Base-by-base conservation (phyloP, 2,797 vertebrate genomes). In the Acrocephalus scirpaceus region DNA sequence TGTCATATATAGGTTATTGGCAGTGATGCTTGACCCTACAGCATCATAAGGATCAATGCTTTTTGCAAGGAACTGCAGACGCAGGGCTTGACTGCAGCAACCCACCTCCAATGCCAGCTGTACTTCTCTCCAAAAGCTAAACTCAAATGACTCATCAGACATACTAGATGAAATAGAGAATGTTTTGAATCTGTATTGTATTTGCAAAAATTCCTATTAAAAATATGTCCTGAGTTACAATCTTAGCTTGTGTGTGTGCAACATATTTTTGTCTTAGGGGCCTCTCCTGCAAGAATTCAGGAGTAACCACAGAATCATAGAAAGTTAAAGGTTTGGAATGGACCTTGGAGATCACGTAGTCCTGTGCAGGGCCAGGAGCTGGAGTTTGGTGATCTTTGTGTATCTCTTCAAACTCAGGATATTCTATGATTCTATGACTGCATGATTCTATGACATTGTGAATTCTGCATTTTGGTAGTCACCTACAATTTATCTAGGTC, bases 71-170 rank as follows among this genome's bases (percentile, higher is more conserved):
- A 81, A 16, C 13, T 30, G 34, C 40, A 76, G 80, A 34, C 56
- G 48, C 44, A 30, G n/a, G 62, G 45, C 25, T 83, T 80, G 32
- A 74, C n/a, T 77, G 42, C 29, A 86, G 48, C 67, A 86, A 27
- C 36, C 5, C 45, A 32, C 2, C 32, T 77, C 19, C 72, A 58
- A 3, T 12, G 54, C 47, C 92, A 86, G 17, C 38, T 58, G 1
- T 6, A 6, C 34, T 72, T 38, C 21, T 32, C 21, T 81, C 83
- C 70, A 81, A 92, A 75, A 84, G 9, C 21, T 69, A 51, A 70
- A 88, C 29, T 56, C 21, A 32, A 71, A 69, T 78, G 62, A 81
- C 36, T 86, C 64, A 88, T 65, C 54, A 78, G 51, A 56, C n/a
- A 22, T 54, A 14, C 2, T 22, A 32, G 62, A 40, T 66, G 29